phyloP scores from a whole-genome alignment of 2,888 invertebrate genomes.

The Ornithoptera alexandrae region DNA sequence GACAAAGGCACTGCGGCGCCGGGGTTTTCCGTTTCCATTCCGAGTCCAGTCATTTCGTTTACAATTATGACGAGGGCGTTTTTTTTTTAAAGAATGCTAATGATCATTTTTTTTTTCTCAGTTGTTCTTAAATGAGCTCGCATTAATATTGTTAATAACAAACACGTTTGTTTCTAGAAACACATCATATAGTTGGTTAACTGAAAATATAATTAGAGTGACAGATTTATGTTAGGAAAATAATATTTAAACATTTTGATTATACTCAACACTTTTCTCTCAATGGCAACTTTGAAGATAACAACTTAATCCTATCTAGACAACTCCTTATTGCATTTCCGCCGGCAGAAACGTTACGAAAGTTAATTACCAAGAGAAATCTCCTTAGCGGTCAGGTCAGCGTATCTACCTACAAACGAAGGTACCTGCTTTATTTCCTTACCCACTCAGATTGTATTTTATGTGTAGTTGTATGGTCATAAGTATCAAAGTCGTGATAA shows the following conservation, averaged over 20 bases:
- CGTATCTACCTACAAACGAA: not conserved
- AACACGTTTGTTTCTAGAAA: too few relatives aligned
- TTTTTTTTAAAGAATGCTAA: slow-evolving; percentile 1
- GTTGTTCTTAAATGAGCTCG: too few relatives aligned
- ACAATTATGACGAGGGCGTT: slow-evolving; percentile 5
- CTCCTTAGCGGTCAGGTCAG: slow-evolving; percentile 2
- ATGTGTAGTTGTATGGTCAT: too few relatives aligned
- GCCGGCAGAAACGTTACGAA: not conserved
- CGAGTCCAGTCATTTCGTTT: slow-evolving; percentile 15
- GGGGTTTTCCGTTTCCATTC: slow-evolving; percentile 19
- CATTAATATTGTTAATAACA: too few relatives aligned
- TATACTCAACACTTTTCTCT: not conserved
- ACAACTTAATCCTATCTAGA: not conserved
- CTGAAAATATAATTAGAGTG: too few relatives aligned
- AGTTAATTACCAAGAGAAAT: slow-evolving; percentile 1
- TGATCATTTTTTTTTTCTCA: slow-evolving; percentile 4
- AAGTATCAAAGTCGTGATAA: too few relatives aligned
- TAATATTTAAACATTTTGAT: too few relatives aligned
- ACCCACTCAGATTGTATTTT: too few relatives aligned
- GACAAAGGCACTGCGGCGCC: slow-evolving; percentile 24
- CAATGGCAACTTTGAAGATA: not conserved
- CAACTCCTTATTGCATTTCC: slow-evolving; percentile 3
- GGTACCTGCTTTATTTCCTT: not conserved
- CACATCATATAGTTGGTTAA: too few relatives aligned
- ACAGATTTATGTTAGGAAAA: too few relatives aligned